phyloP scores from a whole-genome alignment of 37 sponge, comb jelly and placozoan species.

The Haliclona indistincta region DNA sequence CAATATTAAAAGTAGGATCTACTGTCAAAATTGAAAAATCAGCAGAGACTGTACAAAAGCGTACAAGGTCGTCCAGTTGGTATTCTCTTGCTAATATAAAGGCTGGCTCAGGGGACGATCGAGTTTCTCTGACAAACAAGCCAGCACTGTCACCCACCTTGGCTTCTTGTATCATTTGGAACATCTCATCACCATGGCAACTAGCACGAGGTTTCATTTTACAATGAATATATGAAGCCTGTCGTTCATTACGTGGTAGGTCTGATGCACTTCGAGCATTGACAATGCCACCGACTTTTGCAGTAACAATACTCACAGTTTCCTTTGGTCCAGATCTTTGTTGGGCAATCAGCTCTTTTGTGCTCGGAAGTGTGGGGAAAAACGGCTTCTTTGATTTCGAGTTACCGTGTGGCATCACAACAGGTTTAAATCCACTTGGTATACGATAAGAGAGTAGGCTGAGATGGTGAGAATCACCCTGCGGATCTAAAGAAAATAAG shows the following conservation, averaged over 20 bases:
- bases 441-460: conserved; percentile 34
- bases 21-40: conserved; percentile 48
- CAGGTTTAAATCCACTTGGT: conserved; percentile 28
- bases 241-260: conserved; percentile 37
- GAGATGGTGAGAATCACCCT: conserved; percentile 25
- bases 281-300: conserved; percentile 18
- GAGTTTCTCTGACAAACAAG: conserved; percentile 26
- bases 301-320: conserved; percentile 15
- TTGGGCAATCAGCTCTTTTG: not conserved
- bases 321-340: conserved; percentile 33
- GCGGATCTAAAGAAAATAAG: no score
- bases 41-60: conserved; percentile 29
- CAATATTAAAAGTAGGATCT: conserved; percentile 51
- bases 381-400: conserved; percentile 29
- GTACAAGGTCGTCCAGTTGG: no score
- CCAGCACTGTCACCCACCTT: conserved; percentile 10
- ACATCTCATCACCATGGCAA: conserved; percentile 38
- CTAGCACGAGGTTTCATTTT: not conserved
- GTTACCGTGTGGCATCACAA: conserved; percentile 31
- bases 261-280: conserved; percentile 22
- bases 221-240: conserved; percentile 8
- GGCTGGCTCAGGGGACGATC: conserved; percentile 44
- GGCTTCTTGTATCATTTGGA: conserved; percentile 39
- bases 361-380: conserved; percentile 47
- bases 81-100: no score